Conservation (phyloP, 2,797 vertebrate genomes). For the Hippoglossus hippoglossus region DNA sequence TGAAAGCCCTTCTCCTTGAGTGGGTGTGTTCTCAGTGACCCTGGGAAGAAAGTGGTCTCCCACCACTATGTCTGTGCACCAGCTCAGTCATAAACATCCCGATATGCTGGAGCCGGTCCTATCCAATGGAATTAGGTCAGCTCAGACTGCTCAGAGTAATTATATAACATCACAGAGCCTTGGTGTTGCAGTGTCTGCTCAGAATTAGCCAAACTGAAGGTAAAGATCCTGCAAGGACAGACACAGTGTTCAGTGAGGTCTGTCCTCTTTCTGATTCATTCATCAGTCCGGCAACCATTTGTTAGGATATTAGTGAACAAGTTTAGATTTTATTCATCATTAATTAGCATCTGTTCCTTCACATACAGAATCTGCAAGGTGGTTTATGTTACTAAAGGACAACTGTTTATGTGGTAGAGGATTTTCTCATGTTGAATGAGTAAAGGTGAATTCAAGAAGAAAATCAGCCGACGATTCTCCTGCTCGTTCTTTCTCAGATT, state of each 20-base stretch:
- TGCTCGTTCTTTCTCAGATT: not conserved
- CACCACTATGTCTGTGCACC: slow-evolving; percentile 39
- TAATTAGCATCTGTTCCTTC: not conserved
- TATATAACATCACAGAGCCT: slow-evolving; percentile 70
- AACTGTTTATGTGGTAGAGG: not conserved
- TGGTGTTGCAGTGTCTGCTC: slow-evolving; percentile 63
- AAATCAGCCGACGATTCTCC: not conserved
- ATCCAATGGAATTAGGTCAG: slow-evolving; percentile 73
- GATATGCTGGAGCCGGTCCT: slow-evolving; percentile 55
- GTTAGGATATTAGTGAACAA: too few species aligned
- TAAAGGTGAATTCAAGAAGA: not conserved
- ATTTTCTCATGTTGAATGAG: slow-evolving; percentile 4
- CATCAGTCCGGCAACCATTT: too few species aligned
- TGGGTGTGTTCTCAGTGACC: slow-evolving; percentile 70
- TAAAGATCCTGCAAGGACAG: slow-evolving; percentile 26
- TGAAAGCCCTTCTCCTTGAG: slow-evolving; percentile 33
- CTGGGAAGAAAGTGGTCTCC: slow-evolving; percentile 57
- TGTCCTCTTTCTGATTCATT: too few species aligned
- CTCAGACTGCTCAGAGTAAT: slow-evolving; percentile 67
- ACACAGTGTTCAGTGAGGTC: not conserved
- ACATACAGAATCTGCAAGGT: not conserved
- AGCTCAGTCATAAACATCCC: slow-evolving; percentile 49
- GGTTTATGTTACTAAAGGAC: not conserved
- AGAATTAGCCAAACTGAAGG: slow-evolving; percentile 62
- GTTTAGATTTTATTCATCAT: too few species aligned